A percentile compares a stretch with the other conserved stretches of the same genome.
phyloP scores from a whole-genome alignment of 2,888 invertebrate species.

The Esperia sulphurella region DNA sequence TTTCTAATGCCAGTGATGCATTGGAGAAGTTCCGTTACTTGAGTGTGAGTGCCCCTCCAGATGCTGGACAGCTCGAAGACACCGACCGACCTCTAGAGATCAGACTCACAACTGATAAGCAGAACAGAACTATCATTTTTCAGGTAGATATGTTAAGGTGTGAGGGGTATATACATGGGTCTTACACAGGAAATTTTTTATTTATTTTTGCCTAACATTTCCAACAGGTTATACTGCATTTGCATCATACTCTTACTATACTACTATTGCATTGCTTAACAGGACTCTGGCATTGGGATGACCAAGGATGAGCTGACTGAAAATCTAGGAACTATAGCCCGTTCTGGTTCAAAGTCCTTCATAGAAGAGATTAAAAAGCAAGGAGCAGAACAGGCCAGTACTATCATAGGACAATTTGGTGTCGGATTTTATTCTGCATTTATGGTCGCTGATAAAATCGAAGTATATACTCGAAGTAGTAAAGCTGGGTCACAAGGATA shows the following conservation, averaged over 20 bases:
- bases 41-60: slow-evolving; percentile 78
- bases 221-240: too few relatives aligned
- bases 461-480: slow-evolving; percentile 91
- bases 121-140: slow-evolving; percentile 89
- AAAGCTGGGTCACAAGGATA: slow-evolving; percentile 83
- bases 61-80: slow-evolving; percentile 70
- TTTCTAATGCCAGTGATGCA: slow-evolving; percentile 98
- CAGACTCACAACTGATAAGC: slow-evolving; percentile 92
- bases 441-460: slow-evolving; percentile 97
- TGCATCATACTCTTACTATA: background rate
- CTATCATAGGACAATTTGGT: slow-evolving; percentile 98
- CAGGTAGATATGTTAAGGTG: slow-evolving; percentile 79
- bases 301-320: slow-evolving; percentile 93
- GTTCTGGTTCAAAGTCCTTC: slow-evolving; percentile 97
- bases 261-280: slow-evolving; percentile 8
- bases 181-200: too few relatives aligned
- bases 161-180: too few relatives aligned
- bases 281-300: slow-evolving; percentile 98
- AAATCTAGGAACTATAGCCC: slow-evolving; percentile 96
- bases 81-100: slow-evolving; percentile 89
- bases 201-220: too few relatives aligned
- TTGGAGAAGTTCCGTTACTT: slow-evolving; percentile 95
- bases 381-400: slow-evolving; percentile 80
- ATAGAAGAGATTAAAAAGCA: slow-evolving; percentile 89
- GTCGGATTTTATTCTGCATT: slow-evolving; percentile 99